A percentile compares a stretch with the other conserved stretches of the same genome.
Conservation (phyloP, 2,113 vertebrate species). For the Microtus oregoni region DNA sequence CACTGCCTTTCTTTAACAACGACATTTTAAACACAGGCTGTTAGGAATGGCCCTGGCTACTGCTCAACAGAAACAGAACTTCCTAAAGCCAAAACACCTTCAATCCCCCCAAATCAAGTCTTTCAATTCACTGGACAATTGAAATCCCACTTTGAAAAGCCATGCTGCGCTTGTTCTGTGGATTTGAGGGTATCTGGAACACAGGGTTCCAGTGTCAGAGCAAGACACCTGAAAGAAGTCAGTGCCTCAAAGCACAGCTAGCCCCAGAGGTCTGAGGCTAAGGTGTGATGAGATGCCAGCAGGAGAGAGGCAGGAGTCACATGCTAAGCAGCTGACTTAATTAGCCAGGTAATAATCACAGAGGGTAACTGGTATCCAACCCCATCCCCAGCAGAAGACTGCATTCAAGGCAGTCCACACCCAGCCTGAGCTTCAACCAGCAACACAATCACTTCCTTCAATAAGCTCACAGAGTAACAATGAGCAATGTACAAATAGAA, state of each 20-base stretch:
- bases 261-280: too few relatives aligned
- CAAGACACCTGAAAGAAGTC: not conserved
- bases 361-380: not conserved
- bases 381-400: not conserved
- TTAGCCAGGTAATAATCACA: not conserved
- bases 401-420: not conserved
- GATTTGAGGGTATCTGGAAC: conserved; percentile 16
- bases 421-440: not conserved
- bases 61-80: conserved; percentile 45
- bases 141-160: conserved; percentile 15
- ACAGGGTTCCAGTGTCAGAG: not conserved
- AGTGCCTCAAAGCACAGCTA: not conserved
- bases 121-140: conserved; percentile 50
- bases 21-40: conserved; percentile 33
- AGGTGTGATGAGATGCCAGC: not conserved
- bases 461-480: not conserved
- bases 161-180: not conserved
- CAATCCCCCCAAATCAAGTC: conserved; percentile 39
- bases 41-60: not conserved
- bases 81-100: conserved; percentile 42
- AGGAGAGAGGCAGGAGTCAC: not conserved
- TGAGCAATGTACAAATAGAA: not conserved
- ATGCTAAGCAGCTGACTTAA: not conserved
- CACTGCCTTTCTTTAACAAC: not conserved
- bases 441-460: not conserved